These are phyloP conservation scores for Euleptes europaea DNA, from an alignment of 2,113 vertebrate species.

Conservation along the genomic window DNA sequence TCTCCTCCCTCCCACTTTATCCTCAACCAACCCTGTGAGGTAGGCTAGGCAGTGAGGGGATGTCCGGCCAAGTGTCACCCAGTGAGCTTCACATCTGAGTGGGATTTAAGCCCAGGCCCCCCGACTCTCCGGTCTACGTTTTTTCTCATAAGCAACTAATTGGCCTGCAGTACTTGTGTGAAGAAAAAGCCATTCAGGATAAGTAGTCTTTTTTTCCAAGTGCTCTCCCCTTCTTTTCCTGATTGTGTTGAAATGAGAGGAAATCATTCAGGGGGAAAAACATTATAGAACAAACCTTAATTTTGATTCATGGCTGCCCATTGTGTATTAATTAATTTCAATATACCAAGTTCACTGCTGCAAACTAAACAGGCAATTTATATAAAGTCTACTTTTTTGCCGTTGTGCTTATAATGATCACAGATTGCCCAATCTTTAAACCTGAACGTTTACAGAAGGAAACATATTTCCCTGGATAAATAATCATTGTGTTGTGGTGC, in stretches of 20 bases:
- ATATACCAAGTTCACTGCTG: not conserved
- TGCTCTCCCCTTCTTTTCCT: constrained; percentile 21
- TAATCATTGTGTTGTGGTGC: constrained; percentile 17
- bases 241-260: not conserved
- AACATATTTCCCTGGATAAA: constrained; percentile 55
- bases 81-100: too few species aligned
- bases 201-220: not conserved
- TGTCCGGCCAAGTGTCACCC: too few species aligned
- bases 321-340: constrained; percentile 34
- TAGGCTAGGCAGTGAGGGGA: too few species aligned
- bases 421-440: constrained; percentile 48
- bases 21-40: too few species aligned
- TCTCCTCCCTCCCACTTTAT: too few species aligned
- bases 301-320: constrained; percentile 27
- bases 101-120: too few species aligned
- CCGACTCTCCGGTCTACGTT: accelerated
- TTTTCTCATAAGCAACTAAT: not conserved
- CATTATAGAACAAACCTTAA: constrained; percentile 2
- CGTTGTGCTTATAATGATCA: constrained; percentile 38
- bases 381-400: not conserved
- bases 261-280: not conserved
- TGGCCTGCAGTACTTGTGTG: not conserved
- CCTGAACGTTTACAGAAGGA: constrained; percentile 31
- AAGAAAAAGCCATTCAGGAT: not conserved
- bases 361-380: constrained; percentile 25